Conservation (phyloP, 2,888 invertebrate genomes). For the Sycophila texana region DNA sequence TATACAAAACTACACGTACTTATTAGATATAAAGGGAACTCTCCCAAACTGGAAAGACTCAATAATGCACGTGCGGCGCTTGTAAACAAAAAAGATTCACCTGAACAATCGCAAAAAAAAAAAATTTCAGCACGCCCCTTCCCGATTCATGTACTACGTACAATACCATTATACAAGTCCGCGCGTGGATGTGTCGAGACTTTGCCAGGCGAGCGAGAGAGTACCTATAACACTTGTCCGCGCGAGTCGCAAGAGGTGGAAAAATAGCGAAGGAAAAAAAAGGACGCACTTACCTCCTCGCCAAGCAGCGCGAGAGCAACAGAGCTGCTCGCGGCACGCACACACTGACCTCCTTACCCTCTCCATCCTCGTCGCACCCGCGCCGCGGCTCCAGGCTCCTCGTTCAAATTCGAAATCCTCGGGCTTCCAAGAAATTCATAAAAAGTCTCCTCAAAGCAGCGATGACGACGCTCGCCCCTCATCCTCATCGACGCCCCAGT, state of each 20-base stretch:
- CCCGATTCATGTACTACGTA: too few species aligned
- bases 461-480: neutral
- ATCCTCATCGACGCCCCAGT: neutral
- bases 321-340: neutral
- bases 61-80: too few species aligned
- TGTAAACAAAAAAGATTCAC: too few species aligned
- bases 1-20: too few species aligned
- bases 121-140: neutral
- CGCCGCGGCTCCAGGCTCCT: neutral
- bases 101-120: too few species aligned
- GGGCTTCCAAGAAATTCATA: too few species aligned
- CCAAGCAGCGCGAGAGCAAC: neutral
- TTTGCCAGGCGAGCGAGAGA: too few species aligned
- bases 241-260: neutral
- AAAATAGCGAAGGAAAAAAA: conserved; percentile 27
- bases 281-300: conserved; percentile 6
- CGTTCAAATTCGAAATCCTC: conserved; percentile 1
- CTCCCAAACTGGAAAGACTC: too few species aligned
- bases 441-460: too few species aligned
- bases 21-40: too few species aligned
- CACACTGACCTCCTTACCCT: conserved; percentile 45
- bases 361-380: conserved; percentile 21
- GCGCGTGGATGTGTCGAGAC: neutral
- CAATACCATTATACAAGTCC: too few species aligned
- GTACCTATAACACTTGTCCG: neutral